Conservation (phyloP, 1,140 invertebrate genomes). For the Phymorhynchus buccinoides region DNA sequence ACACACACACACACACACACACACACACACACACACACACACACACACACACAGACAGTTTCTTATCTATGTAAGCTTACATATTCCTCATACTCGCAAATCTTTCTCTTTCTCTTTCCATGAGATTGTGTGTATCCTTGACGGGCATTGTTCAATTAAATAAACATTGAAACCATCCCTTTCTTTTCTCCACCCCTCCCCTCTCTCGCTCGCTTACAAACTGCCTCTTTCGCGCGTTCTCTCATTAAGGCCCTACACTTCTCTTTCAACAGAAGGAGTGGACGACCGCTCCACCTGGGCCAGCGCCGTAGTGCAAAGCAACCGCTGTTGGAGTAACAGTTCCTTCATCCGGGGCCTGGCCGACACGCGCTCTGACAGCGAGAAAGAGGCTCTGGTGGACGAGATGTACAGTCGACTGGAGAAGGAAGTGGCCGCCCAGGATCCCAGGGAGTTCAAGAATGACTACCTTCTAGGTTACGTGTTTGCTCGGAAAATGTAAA, state of each 20-base stretch:
- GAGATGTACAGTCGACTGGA: slow-evolving; percentile 29
- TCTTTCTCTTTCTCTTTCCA: background rate
- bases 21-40: background rate
- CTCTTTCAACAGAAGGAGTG: background rate
- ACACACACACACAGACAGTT: background rate
- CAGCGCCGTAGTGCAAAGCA: background rate
- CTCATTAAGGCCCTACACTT: background rate
- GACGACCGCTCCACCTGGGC: slow-evolving; percentile 27
- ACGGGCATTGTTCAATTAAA: too few relatives aligned
- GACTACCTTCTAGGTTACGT: slow-evolving; percentile 24
- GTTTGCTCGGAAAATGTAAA: slow-evolving; percentile 5
- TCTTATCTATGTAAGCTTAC: background rate
- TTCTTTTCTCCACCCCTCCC: too few relatives aligned
- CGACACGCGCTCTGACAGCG: slow-evolving; percentile 14
- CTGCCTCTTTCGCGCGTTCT: too few relatives aligned
- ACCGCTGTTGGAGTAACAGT: slow-evolving; percentile 38
- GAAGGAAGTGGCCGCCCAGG: background rate
- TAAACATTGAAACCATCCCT: too few relatives aligned
- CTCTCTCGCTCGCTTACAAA: too few relatives aligned
- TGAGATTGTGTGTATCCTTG: too few relatives aligned
- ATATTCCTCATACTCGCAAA: background rate
- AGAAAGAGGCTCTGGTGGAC: slow-evolving; percentile 32
- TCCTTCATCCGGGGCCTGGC: slow-evolving; percentile 36
- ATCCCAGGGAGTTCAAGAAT: slow-evolving; percentile 32
- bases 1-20: background rate